These are phyloP conservation scores for Calephelis virginiensis DNA, from an alignment of 1,140 invertebrate species.

Conservation along the genomic window DNA sequence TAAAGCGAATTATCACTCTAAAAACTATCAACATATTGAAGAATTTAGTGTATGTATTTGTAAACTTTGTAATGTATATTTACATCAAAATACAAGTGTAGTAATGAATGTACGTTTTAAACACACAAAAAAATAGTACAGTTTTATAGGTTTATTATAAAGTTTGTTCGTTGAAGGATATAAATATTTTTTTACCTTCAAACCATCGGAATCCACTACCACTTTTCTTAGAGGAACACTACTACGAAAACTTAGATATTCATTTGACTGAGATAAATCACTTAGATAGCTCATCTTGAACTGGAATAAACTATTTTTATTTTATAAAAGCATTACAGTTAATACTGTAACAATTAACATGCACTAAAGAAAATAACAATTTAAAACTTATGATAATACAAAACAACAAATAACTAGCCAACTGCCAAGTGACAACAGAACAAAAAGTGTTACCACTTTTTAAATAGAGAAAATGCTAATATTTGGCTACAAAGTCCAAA, in stretches of 20 bases:
- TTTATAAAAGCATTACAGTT: no score
- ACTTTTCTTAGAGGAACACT: slow-evolving; percentile 90
- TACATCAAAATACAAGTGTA: neutral
- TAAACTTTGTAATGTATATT: neutral
- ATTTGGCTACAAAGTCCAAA: no score
- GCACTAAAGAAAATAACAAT: neutral
- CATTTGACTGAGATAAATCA: slow-evolving; percentile 86
- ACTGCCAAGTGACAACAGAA: no score
- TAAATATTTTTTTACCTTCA: slow-evolving; percentile 80
- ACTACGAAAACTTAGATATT: slow-evolving; percentile 92
- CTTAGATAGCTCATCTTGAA: slow-evolving; percentile 81
- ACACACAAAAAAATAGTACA: neutral
- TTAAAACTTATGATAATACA: neutral
- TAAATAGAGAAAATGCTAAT: no score
- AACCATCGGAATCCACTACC: slow-evolving; percentile 87
- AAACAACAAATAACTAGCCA: neutral
- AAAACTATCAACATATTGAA: neutral
- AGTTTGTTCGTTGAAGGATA: slow-evolving; percentile 21
- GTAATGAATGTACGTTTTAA: neutral
- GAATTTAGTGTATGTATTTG: no score
- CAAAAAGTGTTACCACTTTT: no score
- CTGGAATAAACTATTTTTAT: neutral
- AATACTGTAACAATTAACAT: neutral
- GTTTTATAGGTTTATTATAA: slow-evolving; percentile 6
- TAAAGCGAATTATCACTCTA: slow-evolving; percentile 20